A percentile compares a stretch with the other conserved stretches of the same genome.
Conservation (phyloP, 2,888 invertebrate genomes). For the Myopa tessellatipennis region DNA sequence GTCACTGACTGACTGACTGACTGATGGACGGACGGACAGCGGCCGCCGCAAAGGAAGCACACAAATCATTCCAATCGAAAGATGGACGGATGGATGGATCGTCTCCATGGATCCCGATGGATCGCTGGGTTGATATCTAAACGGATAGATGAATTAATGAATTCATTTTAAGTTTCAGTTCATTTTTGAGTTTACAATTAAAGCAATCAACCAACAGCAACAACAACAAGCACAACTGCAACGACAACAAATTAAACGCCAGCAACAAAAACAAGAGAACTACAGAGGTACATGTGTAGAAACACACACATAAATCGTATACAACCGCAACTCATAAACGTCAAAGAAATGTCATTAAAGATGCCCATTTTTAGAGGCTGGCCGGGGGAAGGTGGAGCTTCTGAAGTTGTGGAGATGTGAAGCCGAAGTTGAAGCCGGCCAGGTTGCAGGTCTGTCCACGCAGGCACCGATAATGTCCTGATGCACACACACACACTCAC, state of each 20-base stretch:
- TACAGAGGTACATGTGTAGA: neutral
- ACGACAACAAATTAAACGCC: neutral
- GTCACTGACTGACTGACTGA: neutral
- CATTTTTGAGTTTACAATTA: slow-evolving; percentile 31
- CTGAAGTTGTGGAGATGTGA: neutral
- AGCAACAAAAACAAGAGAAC: neutral
- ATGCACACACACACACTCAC: slow-evolving; percentile 42
- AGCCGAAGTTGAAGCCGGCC: neutral
- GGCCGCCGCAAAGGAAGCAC: slow-evolving; percentile 15
- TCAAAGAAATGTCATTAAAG: slow-evolving; percentile 51
- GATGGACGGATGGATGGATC: neutral
- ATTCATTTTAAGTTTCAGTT: slow-evolving; percentile 36
- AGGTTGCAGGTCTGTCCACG: neutral
- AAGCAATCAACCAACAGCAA: slow-evolving; percentile 11
- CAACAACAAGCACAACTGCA: neutral
- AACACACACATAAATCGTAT: slow-evolving; percentile 6
- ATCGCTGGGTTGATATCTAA: neutral
- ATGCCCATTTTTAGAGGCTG: slow-evolving; percentile 26
- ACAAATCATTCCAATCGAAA: slow-evolving; percentile 26
- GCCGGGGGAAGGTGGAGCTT: neutral
- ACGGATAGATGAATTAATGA: slow-evolving; percentile 34
- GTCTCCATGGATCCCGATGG: neutral
- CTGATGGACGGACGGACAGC: neutral
- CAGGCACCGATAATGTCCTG: neutral
- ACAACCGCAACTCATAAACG: slow-evolving; percentile 55